These are phyloP conservation scores for Lophius americanus DNA, from an alignment of 2,797 vertebrate genomes.

Conservation along the genomic window DNA sequence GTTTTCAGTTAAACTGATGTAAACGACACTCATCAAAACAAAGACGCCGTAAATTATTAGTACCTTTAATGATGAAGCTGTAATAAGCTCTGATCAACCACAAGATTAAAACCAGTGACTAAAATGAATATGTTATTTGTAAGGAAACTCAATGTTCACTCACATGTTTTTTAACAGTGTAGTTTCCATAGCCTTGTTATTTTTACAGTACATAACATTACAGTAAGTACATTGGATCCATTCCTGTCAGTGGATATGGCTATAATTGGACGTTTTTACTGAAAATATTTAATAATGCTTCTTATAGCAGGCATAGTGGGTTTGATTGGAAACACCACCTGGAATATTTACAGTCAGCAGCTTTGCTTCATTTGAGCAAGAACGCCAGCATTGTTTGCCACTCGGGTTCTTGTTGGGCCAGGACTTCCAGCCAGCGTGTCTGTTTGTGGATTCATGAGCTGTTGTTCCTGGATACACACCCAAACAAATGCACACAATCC, in stretches of 20 bases:
- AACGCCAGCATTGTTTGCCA: slow-evolving; percentile 25
- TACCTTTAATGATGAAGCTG: no score
- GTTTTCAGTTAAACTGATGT: no score
- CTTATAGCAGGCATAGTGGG: slow-evolving; percentile 37
- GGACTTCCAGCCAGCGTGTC: slow-evolving; percentile 10
- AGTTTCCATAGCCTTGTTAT: slow-evolving; percentile 6
- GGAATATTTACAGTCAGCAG: slow-evolving; percentile 49
- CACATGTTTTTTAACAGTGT: not conserved
- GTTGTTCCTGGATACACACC: not conserved
- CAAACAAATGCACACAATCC: not conserved
- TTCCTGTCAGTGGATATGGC: slow-evolving; percentile 20
- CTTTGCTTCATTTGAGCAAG: slow-evolving; percentile 38
- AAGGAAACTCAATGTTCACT: not conserved
- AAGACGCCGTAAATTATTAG: no score
- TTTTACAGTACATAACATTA: not conserved
- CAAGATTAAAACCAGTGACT: no score
- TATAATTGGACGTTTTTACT: slow-evolving; percentile 35
- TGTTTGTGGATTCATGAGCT: slow-evolving; percentile 33
- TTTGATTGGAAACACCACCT: slow-evolving; percentile 29
- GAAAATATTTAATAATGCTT: slow-evolving; percentile 23
- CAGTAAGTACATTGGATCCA: slow-evolving; percentile 1
- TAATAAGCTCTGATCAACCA: no score
- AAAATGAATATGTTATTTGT: not conserved
- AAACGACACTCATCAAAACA: no score
- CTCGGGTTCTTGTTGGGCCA: not conserved